Conservation (phyloP, 2,888 invertebrate genomes). For the Mechanitis mazaeus region DNA sequence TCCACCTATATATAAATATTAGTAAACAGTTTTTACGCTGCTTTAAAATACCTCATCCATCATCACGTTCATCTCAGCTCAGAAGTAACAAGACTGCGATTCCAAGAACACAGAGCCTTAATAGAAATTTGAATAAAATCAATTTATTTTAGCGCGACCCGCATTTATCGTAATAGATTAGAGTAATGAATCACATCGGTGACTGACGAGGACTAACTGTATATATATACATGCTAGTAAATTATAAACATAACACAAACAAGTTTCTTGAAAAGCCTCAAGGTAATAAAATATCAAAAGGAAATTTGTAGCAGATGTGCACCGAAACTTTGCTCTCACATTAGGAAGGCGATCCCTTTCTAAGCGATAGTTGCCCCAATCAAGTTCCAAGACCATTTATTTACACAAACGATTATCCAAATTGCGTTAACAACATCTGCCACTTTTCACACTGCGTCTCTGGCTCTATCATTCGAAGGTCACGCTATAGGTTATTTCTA, state of each 20-base stretch:
- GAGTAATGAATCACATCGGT: constrained; percentile 44
- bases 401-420: constrained; percentile 72
- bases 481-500: constrained; percentile 35
- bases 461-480: constrained; percentile 44
- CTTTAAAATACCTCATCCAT: constrained; percentile 36
- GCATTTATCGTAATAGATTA: constrained; percentile 71
- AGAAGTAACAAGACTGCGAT: constrained; percentile 48
- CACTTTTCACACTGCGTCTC: constrained; percentile 58
- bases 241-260: too few relatives aligned
- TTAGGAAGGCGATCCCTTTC: constrained; percentile 38
- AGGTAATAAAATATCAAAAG: background rate
- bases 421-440: constrained; percentile 73
- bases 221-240: too few relatives aligned
- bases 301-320: constrained; percentile 52
- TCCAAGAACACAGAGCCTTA: constrained; percentile 66
- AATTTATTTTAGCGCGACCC: constrained; percentile 69
- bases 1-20: too few relatives aligned
- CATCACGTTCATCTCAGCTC: constrained; percentile 25
- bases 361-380: constrained; percentile 56
- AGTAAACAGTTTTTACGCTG: too few relatives aligned
- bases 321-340: constrained; percentile 47
- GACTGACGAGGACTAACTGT: background rate
- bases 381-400: constrained; percentile 70
- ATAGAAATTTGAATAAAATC: constrained; percentile 76
- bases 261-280: too few relatives aligned